Evolutionary conservation across 2,797 vertebrate species (phyloP).

Genomic region (Takifugu ocellatus): DNA sequence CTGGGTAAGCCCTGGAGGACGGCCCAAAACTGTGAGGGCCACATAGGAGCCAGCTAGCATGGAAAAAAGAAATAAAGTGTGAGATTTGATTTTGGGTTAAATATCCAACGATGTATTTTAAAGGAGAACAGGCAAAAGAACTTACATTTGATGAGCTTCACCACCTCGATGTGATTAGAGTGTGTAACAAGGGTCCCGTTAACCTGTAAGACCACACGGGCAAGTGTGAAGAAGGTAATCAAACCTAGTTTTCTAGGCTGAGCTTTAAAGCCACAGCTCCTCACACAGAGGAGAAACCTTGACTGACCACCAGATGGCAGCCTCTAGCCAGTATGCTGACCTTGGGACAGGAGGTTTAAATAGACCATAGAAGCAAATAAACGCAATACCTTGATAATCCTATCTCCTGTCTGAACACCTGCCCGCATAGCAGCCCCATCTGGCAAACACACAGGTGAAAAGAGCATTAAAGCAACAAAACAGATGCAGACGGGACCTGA

Average conservation of each 20-base stretch:
- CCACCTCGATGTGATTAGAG: slow-evolving; percentile 95
- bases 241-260: not conserved
- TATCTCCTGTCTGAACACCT: slow-evolving; percentile 96
- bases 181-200: slow-evolving; percentile 94
- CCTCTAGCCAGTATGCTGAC: slow-evolving; percentile 22
- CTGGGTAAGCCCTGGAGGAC: slow-evolving; percentile 88
- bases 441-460: slow-evolving; percentile 56
- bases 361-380: slow-evolving; percentile 15
- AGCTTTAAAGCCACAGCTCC: not conserved
- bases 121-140: slow-evolving; percentile 25
- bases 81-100: not conserved
- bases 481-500: slow-evolving; percentile 7
- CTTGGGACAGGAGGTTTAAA: slow-evolving; percentile 23
- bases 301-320: slow-evolving; percentile 72
- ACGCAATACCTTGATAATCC: slow-evolving; percentile 85
- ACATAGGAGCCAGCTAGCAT: slow-evolving; percentile 91
- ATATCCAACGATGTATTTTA: not conserved
- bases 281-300: not conserved
- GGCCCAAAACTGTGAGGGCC: slow-evolving; percentile 93
- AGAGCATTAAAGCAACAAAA: slow-evolving; percentile 14
- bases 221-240: not conserved
- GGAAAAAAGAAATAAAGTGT: slow-evolving; percentile 1
- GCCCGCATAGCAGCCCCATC: slow-evolving; percentile 99
- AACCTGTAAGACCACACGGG: slow-evolving; percentile 74
- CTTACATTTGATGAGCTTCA: slow-evolving; percentile 97